Percentiles rank a stretch among this genome's conserved stretches.
Evolutionary conservation across 2,113 vertebrate genomes (phyloP).

Genomic region (Crocuta crocuta): DNA sequence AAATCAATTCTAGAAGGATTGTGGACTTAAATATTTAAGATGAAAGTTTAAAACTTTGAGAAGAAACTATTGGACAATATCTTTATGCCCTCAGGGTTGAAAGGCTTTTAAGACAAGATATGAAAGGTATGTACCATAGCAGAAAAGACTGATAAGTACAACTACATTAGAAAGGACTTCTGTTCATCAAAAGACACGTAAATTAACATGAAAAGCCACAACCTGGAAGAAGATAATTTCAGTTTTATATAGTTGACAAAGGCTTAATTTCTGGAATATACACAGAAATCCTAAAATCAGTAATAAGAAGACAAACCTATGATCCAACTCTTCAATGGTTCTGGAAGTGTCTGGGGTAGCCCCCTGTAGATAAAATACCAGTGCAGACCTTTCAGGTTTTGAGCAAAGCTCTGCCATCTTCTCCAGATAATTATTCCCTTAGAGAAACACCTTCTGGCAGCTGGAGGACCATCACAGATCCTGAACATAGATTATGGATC

Average conservation of each 20-base stretch:
- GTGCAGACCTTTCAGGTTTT: background rate
- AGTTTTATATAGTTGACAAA: background rate
- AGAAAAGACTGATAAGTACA: background rate
- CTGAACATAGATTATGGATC: background rate
- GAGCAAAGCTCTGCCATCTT: background rate
- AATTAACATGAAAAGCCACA: background rate
- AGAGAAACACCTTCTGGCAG: background rate
- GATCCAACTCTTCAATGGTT: background rate
- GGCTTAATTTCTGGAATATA: background rate
- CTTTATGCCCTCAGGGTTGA: background rate
- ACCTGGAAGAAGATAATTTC: background rate
- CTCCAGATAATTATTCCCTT: background rate
- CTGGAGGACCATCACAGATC: background rate
- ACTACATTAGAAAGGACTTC: background rate
- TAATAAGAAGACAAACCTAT: background rate
- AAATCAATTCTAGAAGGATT: conserved; percentile 5
- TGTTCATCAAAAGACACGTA: background rate
- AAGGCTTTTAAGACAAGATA: conserved; percentile 10
- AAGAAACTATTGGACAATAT: conserved; percentile 20
- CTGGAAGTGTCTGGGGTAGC: background rate
- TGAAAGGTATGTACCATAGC: background rate
- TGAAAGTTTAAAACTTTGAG: conserved; percentile 30
- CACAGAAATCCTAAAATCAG: background rate
- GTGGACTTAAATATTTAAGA: conserved; percentile 21
- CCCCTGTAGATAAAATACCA: background rate